Conservation (phyloP, 2,888 invertebrate species). For the Pilophorus perplexus region DNA sequence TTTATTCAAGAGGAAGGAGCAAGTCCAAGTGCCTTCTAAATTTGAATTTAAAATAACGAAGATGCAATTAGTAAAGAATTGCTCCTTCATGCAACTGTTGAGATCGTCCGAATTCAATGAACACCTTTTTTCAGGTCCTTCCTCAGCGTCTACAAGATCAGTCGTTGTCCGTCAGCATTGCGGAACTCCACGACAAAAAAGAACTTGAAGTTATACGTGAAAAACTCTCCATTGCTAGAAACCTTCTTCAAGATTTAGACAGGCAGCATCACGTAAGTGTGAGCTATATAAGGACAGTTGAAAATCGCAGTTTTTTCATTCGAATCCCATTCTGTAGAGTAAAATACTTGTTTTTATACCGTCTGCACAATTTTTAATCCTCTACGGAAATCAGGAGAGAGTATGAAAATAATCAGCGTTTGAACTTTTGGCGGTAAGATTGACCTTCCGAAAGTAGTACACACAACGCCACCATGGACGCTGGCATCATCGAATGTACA, state of each 20-base stretch:
- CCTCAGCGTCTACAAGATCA: conserved; percentile 91
- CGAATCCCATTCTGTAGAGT: background rate
- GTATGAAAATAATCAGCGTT: too few relatives aligned
- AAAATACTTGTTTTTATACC: background rate
- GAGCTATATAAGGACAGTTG: too few relatives aligned
- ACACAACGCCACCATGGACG: too few relatives aligned
- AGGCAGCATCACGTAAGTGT: conserved; percentile 54
- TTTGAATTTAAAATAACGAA: too few relatives aligned
- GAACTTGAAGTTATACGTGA: conserved; percentile 72
- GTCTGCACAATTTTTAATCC: background rate
- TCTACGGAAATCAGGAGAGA: background rate
- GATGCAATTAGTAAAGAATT: too few relatives aligned
- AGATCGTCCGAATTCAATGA: too few relatives aligned
- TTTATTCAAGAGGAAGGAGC: too few relatives aligned
- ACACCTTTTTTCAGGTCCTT: conserved; percentile 59
- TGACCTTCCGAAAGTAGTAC: too few relatives aligned
- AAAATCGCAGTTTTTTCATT: background rate
- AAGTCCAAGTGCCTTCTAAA: too few relatives aligned
- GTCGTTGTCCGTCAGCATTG: conserved; percentile 80
- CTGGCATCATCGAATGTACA: too few relatives aligned
- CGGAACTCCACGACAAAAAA: conserved; percentile 77
- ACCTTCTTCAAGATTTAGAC: conserved; percentile 76
- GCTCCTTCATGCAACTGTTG: too few relatives aligned
- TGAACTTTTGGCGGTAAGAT: too few relatives aligned
- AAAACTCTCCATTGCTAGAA: conserved; percentile 74